Conservation (phyloP, 1,140 invertebrate species). For the Dysdera silvatica region DNA sequence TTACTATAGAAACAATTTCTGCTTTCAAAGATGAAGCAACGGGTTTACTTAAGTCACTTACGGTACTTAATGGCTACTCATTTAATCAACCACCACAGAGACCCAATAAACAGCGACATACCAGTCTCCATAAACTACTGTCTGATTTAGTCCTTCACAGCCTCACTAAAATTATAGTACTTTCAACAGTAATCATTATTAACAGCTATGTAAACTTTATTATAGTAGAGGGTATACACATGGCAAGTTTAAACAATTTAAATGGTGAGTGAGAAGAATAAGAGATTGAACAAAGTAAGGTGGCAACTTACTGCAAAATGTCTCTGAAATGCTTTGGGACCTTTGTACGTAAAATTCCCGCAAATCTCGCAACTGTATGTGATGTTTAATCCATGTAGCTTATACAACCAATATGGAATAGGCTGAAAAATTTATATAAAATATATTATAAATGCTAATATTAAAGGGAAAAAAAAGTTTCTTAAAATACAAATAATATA, state of each 20-base stretch:
- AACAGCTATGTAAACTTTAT: no score
- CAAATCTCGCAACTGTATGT: conserved; percentile 99
- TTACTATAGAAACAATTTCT: no score
- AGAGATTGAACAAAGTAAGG: no score
- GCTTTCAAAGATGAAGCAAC: no score
- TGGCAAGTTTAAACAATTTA: no score
- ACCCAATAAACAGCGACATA: not conserved
- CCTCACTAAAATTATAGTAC: not conserved
- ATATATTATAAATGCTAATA: not conserved
- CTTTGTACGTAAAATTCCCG: conserved; percentile 98
- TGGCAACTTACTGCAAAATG: conserved; percentile 89
- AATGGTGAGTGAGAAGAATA: no score
- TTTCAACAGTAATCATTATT: no score
- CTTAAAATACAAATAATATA: not conserved
- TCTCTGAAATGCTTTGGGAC: conserved; percentile 98
- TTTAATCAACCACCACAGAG: no score
- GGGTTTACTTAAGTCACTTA: no score
- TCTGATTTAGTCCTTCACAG: not conserved
- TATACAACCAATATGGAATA: conserved; percentile 99
- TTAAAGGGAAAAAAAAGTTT: not conserved
- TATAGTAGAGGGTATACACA: no score
- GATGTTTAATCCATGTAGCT: conserved; percentile 96
- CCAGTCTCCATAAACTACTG: not conserved
- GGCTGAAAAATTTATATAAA: conserved; percentile 56
- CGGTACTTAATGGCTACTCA: no score